Evolutionary conservation across 2,797 vertebrate species (phyloP).

Genomic region (Tenualosa thibaudeaui): DNA sequence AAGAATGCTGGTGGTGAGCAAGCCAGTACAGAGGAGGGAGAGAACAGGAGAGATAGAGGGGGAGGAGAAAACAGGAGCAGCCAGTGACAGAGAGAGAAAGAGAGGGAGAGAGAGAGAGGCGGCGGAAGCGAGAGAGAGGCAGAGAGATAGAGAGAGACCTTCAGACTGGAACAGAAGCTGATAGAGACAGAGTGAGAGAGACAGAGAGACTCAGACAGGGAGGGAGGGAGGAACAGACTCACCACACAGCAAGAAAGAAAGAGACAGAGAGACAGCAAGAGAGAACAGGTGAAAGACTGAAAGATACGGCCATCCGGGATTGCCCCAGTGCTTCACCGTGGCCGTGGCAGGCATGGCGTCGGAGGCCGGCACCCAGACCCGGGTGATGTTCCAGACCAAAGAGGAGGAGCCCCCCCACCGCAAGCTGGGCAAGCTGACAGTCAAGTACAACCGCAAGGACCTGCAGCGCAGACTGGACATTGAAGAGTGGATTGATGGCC

Average conservation of each 20-base stretch:
- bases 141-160: slow-evolving; percentile 25
- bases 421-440: slow-evolving; percentile 90
- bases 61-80: slow-evolving; percentile 16
- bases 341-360: slow-evolving; percentile 82
- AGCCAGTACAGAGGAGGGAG: slow-evolving; percentile 47
- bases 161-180: slow-evolving; percentile 22
- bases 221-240: slow-evolving; percentile 7
- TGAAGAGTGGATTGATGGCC: slow-evolving; percentile 92
- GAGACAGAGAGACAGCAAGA: slow-evolving; percentile 40
- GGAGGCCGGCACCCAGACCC: slow-evolving; percentile 79
- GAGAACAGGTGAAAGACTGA: slow-evolving; percentile 28
- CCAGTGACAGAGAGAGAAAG: slow-evolving; percentile 36
- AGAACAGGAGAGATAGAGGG: slow-evolving; percentile 42
- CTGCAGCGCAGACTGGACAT: slow-evolving; percentile 92
- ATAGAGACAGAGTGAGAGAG: slow-evolving; percentile 31
- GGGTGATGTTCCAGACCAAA: slow-evolving; percentile 84
- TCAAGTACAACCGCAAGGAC: slow-evolving; percentile 94
- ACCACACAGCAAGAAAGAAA: slow-evolving; percentile 31
- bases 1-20: slow-evolving; percentile 69
- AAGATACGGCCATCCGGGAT: slow-evolving; percentile 51
- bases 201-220: slow-evolving; percentile 30
- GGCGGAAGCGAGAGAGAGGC: slow-evolving; percentile 31
- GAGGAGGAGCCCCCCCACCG: slow-evolving; percentile 81
- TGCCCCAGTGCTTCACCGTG: slow-evolving; percentile 65
- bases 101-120: slow-evolving; percentile 26